Base-by-base conservation (phyloP, 2,888 invertebrate genomes). In the Chironomus tentans region DNA sequence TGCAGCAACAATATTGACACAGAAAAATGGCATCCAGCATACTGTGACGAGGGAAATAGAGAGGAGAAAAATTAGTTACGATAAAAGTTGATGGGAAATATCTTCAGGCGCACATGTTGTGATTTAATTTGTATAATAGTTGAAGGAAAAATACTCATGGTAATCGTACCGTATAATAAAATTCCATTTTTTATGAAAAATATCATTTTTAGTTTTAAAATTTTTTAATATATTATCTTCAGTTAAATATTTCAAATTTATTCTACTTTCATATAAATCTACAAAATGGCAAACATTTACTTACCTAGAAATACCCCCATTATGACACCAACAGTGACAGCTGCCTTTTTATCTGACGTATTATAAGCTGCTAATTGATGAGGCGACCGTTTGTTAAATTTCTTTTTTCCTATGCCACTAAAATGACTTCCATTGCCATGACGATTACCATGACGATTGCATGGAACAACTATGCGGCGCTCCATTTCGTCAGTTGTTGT, bases 1-100 rank as follows among this genome's bases (percentile, higher is more conserved):
- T 5, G 97, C 96, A 76, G 95, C 93, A 28, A 95, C 92, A 77
- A 99, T 96, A 84, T 99, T 99, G 78, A 98, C 94, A 84, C 96
- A 95, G 87, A 99, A 99, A 87, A 99, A 99, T 1, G 98, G 98
- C 78, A 96, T 94, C 98, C 98, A 98, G 84, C 98, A 99, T 77
- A 97, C 89, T 74, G 38, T 38, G 7, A 2, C 2, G 38, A 38
- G 10, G 38, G 10, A 38, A 38, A 24, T 28, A 38, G 10, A 38
- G 10, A 65, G 56, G 2, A 28, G 28, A 56, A 18, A 50, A 38
- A 38, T 38, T 38, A 38, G 38, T 10, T 38, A 10, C 38, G 10
- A 38, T 50, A 15, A 50, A n/a, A 50, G 50, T 50, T 56, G 56
- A 56, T 38, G 38, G 38, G 10, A 38, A 38, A 38, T 38, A 38